Evolutionary conservation across 2,113 vertebrate genomes (phyloP).

Genomic region (Gadus macrocephalus): DNA sequence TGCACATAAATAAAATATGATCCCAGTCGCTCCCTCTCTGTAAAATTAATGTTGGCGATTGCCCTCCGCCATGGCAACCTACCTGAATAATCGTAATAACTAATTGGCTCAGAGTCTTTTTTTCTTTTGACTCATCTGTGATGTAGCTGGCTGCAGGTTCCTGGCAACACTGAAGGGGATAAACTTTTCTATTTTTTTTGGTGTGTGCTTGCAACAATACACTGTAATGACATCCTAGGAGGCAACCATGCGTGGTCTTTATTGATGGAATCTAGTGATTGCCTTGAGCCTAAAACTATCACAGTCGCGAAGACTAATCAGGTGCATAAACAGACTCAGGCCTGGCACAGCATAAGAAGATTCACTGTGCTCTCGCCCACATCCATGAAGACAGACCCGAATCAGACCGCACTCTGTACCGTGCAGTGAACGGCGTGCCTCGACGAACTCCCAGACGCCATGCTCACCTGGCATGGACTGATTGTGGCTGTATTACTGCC

Average conservation of each 20-base stretch:
- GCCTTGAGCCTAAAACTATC: background rate
- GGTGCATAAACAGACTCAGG: slow-evolving; percentile 1
- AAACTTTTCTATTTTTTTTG: too few relatives aligned
- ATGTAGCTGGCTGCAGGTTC: background rate
- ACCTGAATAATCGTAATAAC: too few relatives aligned
- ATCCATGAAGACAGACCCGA: too few relatives aligned
- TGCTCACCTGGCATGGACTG: slow-evolving; percentile 49
- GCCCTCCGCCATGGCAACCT: too few relatives aligned
- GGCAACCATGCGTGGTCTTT: background rate
- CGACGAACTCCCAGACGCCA: too few relatives aligned
- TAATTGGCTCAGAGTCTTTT: too few relatives aligned
- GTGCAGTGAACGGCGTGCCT: too few relatives aligned
- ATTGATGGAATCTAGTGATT: slow-evolving; percentile 11
- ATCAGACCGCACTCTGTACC: too few relatives aligned
- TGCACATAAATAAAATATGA: slow-evolving; percentile 5
- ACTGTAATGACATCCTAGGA: slow-evolving; percentile 2
- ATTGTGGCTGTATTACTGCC: slow-evolving; percentile 41
- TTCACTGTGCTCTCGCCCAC: too few relatives aligned
- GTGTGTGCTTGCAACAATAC: background rate
- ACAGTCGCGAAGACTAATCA: slow-evolving; percentile 2
- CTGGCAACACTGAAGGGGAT: too few relatives aligned
- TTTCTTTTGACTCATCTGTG: too few relatives aligned
- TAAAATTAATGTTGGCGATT: background rate
- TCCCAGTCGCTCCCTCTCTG: background rate
- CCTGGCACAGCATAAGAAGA: too few relatives aligned